A percentile compares a stretch with the other conserved stretches of the same genome.
Conservation (phyloP, 2,113 vertebrate species). For the Mystacornis crossleyi region DNA sequence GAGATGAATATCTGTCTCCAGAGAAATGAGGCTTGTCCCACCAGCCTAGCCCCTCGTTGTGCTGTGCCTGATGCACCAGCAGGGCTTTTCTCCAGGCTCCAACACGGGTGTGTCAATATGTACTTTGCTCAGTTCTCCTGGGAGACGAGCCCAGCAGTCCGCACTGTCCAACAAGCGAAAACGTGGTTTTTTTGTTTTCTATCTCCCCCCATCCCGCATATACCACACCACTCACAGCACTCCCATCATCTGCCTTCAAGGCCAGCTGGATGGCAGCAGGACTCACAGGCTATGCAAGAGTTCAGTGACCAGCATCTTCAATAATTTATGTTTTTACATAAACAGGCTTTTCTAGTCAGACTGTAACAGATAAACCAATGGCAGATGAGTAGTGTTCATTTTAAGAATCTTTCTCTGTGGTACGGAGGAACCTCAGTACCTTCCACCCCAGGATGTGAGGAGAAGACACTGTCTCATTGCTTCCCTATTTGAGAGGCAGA, state of each 20-base stretch:
- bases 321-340: not conserved
- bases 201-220: not conserved
- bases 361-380: not conserved
- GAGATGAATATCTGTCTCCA: not conserved
- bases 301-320: not conserved
- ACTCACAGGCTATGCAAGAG: not conserved
- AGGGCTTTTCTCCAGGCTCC: not conserved
- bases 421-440: not conserved
- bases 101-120: not conserved
- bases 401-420: not conserved
- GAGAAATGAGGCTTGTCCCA: not conserved
- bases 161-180: not conserved
- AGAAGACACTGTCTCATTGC: not conserved
- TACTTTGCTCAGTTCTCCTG: not conserved
- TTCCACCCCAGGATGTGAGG: not conserved
- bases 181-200: not conserved
- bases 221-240: not conserved
- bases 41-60: fast-evolving
- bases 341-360: not conserved
- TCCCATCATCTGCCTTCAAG: not conserved
- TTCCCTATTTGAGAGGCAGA: not conserved
- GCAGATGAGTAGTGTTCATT: not conserved
- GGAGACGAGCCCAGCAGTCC: not conserved
- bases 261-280: not conserved
- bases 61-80: not conserved